A percentile compares a stretch with the other conserved stretches of the same genome.
phyloP scores from a whole-genome alignment of 35 echinoderm and acorn worm species.

The Heliocidaris tuberculata region DNA sequence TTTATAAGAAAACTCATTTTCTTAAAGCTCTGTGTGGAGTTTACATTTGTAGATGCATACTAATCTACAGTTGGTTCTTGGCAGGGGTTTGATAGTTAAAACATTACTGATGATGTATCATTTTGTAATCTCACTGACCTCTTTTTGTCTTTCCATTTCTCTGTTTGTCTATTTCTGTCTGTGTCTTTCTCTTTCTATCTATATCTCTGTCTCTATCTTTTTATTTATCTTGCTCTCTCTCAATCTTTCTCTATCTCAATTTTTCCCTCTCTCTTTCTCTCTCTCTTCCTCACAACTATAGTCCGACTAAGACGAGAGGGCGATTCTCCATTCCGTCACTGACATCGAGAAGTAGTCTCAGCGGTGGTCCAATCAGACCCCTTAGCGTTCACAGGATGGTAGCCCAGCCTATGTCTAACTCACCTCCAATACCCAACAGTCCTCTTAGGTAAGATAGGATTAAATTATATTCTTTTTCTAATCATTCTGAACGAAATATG shows the following conservation, averaged over 20 bases:
- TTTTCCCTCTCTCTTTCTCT: background rate
- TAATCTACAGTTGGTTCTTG: too few species aligned
- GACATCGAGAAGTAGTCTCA: conserved; percentile 56
- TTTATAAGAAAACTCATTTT: too few species aligned
- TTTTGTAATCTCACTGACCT: background rate
- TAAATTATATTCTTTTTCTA: background rate
- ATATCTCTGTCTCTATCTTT: background rate
- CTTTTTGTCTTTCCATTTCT: background rate
- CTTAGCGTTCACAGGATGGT: conserved; percentile 69
- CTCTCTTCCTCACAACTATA: conserved; percentile 29
- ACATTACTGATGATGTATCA: too few species aligned
- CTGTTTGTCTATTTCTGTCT: background rate
- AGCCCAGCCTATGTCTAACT: conserved; percentile 86
- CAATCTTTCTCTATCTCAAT: background rate
- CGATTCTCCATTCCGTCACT: conserved; percentile 69
- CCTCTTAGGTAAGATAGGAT: conserved; percentile 82
- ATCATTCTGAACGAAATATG: background rate
- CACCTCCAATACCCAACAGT: conserved; percentile 98
- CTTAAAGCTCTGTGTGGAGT: too few species aligned
- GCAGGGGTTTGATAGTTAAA: too few species aligned
- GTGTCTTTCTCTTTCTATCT: background rate
- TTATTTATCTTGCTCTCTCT: background rate
- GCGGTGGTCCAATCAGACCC: conserved; percentile 59
- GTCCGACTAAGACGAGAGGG: conserved; percentile 80
- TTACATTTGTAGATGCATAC: too few species aligned